Conservation (phyloP, 2,797 vertebrate genomes). For the Erethizon dorsatum region DNA sequence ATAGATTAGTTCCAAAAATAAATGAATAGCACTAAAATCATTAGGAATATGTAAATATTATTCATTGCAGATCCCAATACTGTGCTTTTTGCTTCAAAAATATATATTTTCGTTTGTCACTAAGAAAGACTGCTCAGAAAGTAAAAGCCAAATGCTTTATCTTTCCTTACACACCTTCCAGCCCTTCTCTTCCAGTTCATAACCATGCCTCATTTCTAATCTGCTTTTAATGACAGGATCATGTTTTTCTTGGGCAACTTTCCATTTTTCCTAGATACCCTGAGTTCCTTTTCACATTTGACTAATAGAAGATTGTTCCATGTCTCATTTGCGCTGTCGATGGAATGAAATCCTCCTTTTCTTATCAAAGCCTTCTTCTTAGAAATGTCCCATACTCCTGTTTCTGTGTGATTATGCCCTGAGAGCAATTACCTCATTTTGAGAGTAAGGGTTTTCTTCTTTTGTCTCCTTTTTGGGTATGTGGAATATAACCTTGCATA, state of each 20-base stretch:
- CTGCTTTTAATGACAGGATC: background rate
- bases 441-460: background rate
- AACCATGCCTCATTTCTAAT: background rate
- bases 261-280: background rate
- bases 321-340: background rate
- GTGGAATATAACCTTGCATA: background rate
- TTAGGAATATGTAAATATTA: background rate
- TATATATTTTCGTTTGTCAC: background rate
- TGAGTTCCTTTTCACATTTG: background rate
- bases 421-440: background rate
- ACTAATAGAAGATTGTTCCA: background rate
- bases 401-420: background rate
- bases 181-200: background rate
- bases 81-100: background rate
- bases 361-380: background rate
- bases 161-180: background rate
- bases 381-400: background rate
- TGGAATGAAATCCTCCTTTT: background rate
- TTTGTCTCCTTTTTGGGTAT: background rate
- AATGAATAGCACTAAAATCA: background rate
- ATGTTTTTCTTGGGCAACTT: background rate
- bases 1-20: conserved; percentile 35
- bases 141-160: background rate
- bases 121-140: background rate
- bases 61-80: background rate